These are phyloP conservation scores for Archocentrus centrarchus DNA, from an alignment of 2,113 vertebrate species.

Conservation along the genomic window DNA sequence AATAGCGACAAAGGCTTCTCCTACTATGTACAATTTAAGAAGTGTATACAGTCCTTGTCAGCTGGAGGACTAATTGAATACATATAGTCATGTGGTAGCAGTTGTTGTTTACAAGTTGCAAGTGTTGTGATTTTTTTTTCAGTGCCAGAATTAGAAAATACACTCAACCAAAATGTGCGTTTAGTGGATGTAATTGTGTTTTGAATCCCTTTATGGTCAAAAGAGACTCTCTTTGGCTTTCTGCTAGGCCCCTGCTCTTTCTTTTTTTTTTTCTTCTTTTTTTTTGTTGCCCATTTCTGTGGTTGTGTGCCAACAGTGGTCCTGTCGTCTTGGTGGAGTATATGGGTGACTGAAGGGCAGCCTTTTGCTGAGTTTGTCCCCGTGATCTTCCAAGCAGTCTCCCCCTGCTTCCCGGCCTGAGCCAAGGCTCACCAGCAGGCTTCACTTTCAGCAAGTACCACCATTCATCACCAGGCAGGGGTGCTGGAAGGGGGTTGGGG, in stretches of 20 bases:
- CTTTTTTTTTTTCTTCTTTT: background rate
- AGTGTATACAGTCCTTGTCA: background rate
- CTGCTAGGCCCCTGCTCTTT: background rate
- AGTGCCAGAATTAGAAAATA: slow-evolving; percentile 41
- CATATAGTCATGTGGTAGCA: slow-evolving; percentile 47
- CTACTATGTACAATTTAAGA: background rate
- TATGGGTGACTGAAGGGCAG: slow-evolving; percentile 72
- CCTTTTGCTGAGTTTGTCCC: slow-evolving; percentile 76
- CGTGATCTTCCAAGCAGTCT: slow-evolving; percentile 75
- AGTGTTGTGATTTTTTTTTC: slow-evolving; percentile 32
- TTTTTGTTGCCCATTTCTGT: background rate
- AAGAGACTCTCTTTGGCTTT: slow-evolving; percentile 6
- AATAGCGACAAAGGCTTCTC: slow-evolving; percentile 9
- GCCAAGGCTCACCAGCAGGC: slow-evolving; percentile 80
- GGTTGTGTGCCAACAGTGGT: slow-evolving; percentile 48
- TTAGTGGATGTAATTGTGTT: slow-evolving; percentile 38
- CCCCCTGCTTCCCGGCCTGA: slow-evolving; percentile 57
- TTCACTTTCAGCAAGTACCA: slow-evolving; percentile 83
- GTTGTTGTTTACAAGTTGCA: slow-evolving; percentile 45
- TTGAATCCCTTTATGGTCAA: slow-evolving; percentile 10
- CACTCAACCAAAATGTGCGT: slow-evolving; percentile 18
- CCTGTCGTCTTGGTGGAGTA: slow-evolving; percentile 54
- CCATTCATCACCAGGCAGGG: slow-evolving; percentile 85
- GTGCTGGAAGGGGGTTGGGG: slow-evolving; percentile 55
- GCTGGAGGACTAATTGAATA: slow-evolving; percentile 21